Conservation (phyloP, 2,113 vertebrate species). For the Trogon surrucura region DNA sequence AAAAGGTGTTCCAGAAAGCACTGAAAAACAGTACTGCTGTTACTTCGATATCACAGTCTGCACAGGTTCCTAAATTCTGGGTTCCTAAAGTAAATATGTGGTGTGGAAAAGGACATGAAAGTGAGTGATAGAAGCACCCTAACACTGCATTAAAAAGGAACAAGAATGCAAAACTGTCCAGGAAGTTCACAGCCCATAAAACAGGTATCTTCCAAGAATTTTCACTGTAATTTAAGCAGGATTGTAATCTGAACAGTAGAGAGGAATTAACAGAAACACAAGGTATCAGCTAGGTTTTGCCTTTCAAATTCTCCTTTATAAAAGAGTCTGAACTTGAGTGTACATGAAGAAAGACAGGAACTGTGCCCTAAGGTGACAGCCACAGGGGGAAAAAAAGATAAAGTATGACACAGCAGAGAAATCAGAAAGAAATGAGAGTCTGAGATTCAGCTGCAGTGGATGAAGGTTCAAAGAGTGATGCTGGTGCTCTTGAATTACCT, state of each 20-base stretch:
- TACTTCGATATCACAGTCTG: background rate
- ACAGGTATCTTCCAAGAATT: background rate
- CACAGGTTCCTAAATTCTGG: background rate
- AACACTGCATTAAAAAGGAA: background rate
- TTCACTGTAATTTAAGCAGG: background rate
- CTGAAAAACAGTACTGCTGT: background rate
- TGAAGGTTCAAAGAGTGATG: background rate
- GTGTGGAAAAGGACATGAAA: background rate
- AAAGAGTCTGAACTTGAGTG: background rate
- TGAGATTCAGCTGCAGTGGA: background rate
- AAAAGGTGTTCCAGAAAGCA: background rate
- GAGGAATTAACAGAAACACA: background rate
- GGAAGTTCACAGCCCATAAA: background rate
- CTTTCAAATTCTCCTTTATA: background rate
- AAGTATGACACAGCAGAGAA: background rate
- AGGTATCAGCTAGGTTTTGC: background rate
- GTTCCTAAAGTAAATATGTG: background rate
- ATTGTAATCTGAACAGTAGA: background rate
- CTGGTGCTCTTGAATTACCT: background rate
- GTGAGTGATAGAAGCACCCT: background rate
- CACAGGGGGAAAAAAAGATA: background rate
- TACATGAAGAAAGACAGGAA: rapidly evolving
- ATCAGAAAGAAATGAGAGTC: background rate
- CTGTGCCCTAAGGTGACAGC: background rate
- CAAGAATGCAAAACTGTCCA: background rate